Conservation (phyloP, 2,888 invertebrate species). For the Aphidius colemani region DNA sequence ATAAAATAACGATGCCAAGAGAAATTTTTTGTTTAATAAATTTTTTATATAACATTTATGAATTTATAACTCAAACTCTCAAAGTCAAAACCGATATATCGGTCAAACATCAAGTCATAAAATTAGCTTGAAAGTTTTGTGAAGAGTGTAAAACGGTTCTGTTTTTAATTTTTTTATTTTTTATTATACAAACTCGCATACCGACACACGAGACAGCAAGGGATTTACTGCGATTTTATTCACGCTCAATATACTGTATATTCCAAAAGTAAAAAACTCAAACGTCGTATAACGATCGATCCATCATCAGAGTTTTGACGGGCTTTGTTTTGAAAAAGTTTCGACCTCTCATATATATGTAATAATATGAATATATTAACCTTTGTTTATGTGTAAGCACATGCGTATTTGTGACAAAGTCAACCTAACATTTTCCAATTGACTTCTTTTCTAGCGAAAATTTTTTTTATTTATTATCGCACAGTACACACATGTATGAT, state of each 20-base stretch:
- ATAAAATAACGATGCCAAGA: too few relatives aligned
- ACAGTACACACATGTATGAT: too few relatives aligned
- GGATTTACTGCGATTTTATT: slow-evolving; percentile 46
- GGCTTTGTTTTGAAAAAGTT: slow-evolving; percentile 44
- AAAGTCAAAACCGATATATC: too few relatives aligned
- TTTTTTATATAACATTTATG: too few relatives aligned
- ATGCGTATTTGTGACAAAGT: slow-evolving; percentile 14
- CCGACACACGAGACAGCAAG: slow-evolving; percentile 18
- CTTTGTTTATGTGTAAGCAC: slow-evolving; percentile 11
- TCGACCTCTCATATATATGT: slow-evolving; percentile 30
- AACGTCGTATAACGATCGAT: slow-evolving; percentile 46
- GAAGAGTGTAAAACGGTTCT: too few relatives aligned
- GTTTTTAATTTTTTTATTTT: too few relatives aligned
- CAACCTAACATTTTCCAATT: background rate
- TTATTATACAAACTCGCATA: too few relatives aligned
- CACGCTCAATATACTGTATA: slow-evolving; percentile 31
- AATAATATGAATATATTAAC: slow-evolving; percentile 17
- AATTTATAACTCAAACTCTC: too few relatives aligned
- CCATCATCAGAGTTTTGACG: slow-evolving; percentile 55
- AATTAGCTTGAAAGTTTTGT: too few relatives aligned
- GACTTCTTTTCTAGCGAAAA: background rate
- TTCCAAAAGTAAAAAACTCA: slow-evolving; percentile 17
- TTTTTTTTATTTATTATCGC: background rate
- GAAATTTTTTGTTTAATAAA: too few relatives aligned
- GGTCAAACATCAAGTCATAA: too few relatives aligned